Conservation (phyloP, 1,140 invertebrate genomes). For the Hycleus phaleratus region DNA sequence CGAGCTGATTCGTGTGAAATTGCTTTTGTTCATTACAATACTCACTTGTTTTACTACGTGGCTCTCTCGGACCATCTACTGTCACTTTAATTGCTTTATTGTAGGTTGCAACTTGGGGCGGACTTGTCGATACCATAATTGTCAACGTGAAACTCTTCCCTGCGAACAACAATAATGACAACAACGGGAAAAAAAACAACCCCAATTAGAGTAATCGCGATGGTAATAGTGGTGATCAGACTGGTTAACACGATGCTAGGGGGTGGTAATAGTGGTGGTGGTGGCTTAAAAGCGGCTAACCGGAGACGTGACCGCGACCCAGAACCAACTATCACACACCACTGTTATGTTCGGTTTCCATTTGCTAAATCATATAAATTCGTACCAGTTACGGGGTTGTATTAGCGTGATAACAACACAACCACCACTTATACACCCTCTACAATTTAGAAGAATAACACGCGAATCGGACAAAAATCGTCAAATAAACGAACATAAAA, state of each 20-base stretch:
- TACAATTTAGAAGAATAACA: too few species aligned
- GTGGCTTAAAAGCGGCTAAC: slow-evolving; percentile 23
- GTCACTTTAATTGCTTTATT: slow-evolving; percentile 98
- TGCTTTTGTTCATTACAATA: slow-evolving; percentile 37
- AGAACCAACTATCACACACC: slow-evolving; percentile 1
- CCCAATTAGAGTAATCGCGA: slow-evolving; percentile 1
- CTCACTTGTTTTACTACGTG: slow-evolving; percentile 95
- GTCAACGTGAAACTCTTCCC: slow-evolving; percentile 97
- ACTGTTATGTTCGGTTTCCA: slow-evolving; percentile 1
- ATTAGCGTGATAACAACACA: too few species aligned
- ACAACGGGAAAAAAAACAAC: not conserved
- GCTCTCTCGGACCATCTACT: slow-evolving; percentile 95
- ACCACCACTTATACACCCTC: too few species aligned
- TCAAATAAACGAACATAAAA: too few species aligned
- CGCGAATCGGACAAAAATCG: too few species aligned
- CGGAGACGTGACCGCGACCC: slow-evolving; percentile 23
- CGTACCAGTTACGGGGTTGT: too few species aligned
- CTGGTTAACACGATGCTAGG: slow-evolving; percentile 18
- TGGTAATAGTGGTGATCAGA: not conserved
- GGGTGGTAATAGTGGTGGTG: slow-evolving; percentile 13
- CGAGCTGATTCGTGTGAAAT: too few species aligned
- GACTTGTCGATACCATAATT: slow-evolving; percentile 86
- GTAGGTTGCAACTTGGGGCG: slow-evolving; percentile 94
- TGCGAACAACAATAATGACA: slow-evolving; percentile 45
- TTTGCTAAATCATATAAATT: too few species aligned